These are phyloP conservation scores for Vanacampus margaritifer DNA, from an alignment of 2,113 vertebrate species.

Conservation along the genomic window DNA sequence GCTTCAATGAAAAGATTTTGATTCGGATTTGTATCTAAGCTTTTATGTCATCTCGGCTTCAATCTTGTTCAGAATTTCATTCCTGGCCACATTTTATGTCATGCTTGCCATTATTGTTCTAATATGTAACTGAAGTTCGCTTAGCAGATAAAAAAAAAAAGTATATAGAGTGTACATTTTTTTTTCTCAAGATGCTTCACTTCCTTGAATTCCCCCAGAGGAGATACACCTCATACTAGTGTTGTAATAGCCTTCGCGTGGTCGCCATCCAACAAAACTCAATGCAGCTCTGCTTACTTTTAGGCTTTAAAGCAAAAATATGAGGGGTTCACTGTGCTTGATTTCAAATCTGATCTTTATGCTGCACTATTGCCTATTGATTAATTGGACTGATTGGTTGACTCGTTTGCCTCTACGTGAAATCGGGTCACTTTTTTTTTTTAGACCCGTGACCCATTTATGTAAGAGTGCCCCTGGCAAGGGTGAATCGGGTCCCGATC, in stretches of 20 bases:
- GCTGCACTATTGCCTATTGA: neutral
- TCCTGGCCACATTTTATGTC: neutral
- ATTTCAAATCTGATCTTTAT: neutral
- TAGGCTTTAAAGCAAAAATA: neutral
- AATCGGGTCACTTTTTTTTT: slow-evolving; percentile 38
- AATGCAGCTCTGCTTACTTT: neutral
- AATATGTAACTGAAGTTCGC: neutral
- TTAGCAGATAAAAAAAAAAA: neutral
- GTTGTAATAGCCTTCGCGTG: too few species aligned
- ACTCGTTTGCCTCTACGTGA: neutral
- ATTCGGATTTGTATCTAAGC: slow-evolving; percentile 8
- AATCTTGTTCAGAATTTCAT: neutral
- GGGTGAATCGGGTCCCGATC: slow-evolving; percentile 37
- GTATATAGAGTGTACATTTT: neutral
- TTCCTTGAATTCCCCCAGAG: neutral
- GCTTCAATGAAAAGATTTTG: neutral
- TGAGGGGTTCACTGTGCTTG: neutral
- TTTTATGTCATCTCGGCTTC: neutral
- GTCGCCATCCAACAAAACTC: too few species aligned
- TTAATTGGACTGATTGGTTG: slow-evolving; percentile 12
- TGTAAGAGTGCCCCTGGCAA: slow-evolving; percentile 39
- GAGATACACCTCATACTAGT: neutral
- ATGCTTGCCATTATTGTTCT: neutral
- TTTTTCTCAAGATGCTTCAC: neutral
- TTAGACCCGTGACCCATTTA: slow-evolving; percentile 43